Evolutionary conservation across 2,797 vertebrate genomes (phyloP).

Genomic region (Centropyge bicolor): DNA sequence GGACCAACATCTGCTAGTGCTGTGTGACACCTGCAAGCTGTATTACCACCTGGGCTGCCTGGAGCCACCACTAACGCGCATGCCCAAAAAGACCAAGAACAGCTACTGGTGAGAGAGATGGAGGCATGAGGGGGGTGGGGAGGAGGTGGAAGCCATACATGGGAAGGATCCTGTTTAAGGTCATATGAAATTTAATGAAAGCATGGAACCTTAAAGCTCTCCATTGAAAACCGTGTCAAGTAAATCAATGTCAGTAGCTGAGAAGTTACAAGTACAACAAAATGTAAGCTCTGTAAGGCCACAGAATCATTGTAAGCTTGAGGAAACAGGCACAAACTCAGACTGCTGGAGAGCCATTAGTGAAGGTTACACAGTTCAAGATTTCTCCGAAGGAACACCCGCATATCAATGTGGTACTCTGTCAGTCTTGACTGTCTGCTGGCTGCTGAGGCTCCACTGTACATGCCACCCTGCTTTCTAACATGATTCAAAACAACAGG

Average conservation of each 20-base stretch:
- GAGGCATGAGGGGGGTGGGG: not conserved
- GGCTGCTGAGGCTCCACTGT: not conserved
- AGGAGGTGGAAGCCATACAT: not conserved
- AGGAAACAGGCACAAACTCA: not conserved
- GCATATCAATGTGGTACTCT: not conserved
- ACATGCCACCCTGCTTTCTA: not conserved
- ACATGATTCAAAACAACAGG: slow-evolving; percentile 9
- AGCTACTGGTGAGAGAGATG: slow-evolving; percentile 93
- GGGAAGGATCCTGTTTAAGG: not conserved
- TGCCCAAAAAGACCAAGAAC: slow-evolving; percentile 99
- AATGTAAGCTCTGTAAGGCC: not conserved
- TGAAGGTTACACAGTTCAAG: slow-evolving; percentile 17
- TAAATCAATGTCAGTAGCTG: not conserved
- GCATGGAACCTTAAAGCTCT: not conserved
- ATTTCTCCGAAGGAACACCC: not conserved
- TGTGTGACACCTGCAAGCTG: slow-evolving; percentile 98
- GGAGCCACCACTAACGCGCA: slow-evolving; percentile 96
- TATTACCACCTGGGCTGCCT: slow-evolving; percentile 98
- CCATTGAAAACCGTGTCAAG: not conserved
- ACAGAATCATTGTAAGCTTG: not conserved
- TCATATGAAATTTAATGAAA: too few species aligned
- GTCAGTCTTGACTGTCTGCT: not conserved
- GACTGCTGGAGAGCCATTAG: slow-evolving; percentile 3
- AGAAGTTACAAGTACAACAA: not conserved
- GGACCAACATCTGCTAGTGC: slow-evolving; percentile 95